Conservation (phyloP, 2,888 invertebrate genomes). For the Cantharis lateralis region DNA sequence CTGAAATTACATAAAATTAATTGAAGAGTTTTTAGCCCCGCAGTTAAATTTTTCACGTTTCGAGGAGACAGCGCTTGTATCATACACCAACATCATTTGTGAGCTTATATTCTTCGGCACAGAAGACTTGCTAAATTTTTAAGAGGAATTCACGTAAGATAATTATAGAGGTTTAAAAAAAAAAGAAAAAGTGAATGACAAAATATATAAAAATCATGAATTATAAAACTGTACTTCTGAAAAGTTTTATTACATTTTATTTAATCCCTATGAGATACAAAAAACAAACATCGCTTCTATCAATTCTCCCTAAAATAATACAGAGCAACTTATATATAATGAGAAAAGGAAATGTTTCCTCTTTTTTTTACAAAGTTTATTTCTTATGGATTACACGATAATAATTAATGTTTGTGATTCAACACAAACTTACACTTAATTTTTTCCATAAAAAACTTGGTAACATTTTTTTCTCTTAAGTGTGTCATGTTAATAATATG, state of each 20-base stretch:
- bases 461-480: slow-evolving; percentile 34
- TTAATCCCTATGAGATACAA: slow-evolving; percentile 62
- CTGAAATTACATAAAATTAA: too few relatives aligned
- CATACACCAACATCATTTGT: too few relatives aligned
- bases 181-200: not conserved
- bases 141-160: too few relatives aligned
- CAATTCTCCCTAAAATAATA: slow-evolving; percentile 60
- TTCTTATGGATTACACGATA: slow-evolving; percentile 30
- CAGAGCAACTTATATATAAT: slow-evolving; percentile 59
- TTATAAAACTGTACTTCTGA: slow-evolving; percentile 9
- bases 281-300: slow-evolving; percentile 64
- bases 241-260: slow-evolving; percentile 30
- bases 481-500: slow-evolving; percentile 27
- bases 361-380: slow-evolving; percentile 24
- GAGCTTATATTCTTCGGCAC: too few relatives aligned
- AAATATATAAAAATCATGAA: not conserved
- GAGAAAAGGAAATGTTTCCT: slow-evolving; percentile 52
- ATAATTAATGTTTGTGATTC: not conserved
- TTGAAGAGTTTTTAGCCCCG: too few relatives aligned
- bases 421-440: slow-evolving; percentile 21
- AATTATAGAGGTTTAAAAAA: not conserved
- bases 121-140: too few relatives aligned
- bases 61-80: too few relatives aligned
- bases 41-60: too few relatives aligned
- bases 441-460: slow-evolving; percentile 35